phyloP scores from a whole-genome alignment of 2,888 invertebrate genomes.

The Tyria jacobaeae region DNA sequence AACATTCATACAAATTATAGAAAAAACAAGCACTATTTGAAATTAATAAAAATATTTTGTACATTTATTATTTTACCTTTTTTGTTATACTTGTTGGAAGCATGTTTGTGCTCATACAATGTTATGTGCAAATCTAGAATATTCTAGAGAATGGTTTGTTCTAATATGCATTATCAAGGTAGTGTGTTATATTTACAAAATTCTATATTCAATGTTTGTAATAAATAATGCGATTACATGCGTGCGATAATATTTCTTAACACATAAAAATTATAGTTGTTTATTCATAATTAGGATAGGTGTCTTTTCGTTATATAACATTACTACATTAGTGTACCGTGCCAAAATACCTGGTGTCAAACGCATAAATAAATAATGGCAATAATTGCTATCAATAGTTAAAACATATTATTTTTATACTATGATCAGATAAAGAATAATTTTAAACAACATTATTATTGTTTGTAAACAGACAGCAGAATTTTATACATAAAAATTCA shows the following conservation, averaged over 20 bases:
- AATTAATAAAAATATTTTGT: background rate
- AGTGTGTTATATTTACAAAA: slow-evolving; percentile 12
- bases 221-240: background rate
- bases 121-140: background rate
- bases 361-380: slow-evolving; percentile 28
- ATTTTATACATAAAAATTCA: slow-evolving; percentile 33
- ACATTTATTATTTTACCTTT: background rate
- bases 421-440: background rate
- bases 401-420: slow-evolving; percentile 19
- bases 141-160: slow-evolving; percentile 5
- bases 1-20: background rate
- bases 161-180: slow-evolving; percentile 2
- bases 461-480: slow-evolving; percentile 35
- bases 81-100: background rate
- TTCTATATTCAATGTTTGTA: slow-evolving; percentile 3
- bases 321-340: slow-evolving; percentile 47
- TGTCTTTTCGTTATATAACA: slow-evolving; percentile 12
- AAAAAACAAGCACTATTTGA: background rate
- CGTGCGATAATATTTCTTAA: background rate
- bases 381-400: slow-evolving; percentile 36
- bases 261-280: background rate
- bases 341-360: slow-evolving; percentile 49
- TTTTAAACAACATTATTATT: slow-evolving; percentile 17
- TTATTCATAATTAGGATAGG: background rate
- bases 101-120: background rate